Conservation (phyloP, 2,113 vertebrate genomes). For the Amphiprion ocellaris region DNA sequence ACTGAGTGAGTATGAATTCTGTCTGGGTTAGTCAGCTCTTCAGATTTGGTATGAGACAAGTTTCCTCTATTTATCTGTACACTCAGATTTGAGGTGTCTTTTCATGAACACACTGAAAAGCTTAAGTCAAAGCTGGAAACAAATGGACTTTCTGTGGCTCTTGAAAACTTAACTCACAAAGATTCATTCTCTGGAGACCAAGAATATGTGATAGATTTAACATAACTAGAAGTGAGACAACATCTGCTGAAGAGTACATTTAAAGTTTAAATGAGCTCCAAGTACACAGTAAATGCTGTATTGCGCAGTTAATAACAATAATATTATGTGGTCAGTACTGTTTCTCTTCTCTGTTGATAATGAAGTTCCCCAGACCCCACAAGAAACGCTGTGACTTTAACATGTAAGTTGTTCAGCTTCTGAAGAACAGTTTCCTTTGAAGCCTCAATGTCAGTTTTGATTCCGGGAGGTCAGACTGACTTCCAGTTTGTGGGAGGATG, state of each 20-base stretch:
- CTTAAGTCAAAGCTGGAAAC: too few relatives aligned
- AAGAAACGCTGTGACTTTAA: background rate
- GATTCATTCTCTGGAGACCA: too few relatives aligned
- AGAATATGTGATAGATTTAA: too few relatives aligned
- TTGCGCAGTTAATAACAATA: background rate
- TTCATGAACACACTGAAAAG: too few relatives aligned
- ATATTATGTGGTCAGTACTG: background rate
- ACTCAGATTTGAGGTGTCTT: too few relatives aligned
- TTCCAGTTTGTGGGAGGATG: slow-evolving; percentile 60
- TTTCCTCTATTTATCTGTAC: too few relatives aligned
- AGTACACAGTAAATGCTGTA: background rate
- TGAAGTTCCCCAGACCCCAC: background rate
- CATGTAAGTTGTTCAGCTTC: slow-evolving; percentile 14
- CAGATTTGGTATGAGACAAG: too few relatives aligned
- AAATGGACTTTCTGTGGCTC: too few relatives aligned
- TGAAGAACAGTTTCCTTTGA: slow-evolving; percentile 45
- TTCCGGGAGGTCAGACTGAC: slow-evolving; percentile 63
- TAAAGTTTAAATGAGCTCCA: background rate
- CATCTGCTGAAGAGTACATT: background rate
- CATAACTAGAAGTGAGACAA: too few relatives aligned
- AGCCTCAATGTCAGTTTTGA: slow-evolving; percentile 45
- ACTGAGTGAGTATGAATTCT: too few relatives aligned
- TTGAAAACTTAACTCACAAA: too few relatives aligned
- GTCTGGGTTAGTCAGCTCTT: too few relatives aligned
- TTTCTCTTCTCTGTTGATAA: background rate